A percentile compares a stretch with the other conserved stretches of the same genome.
These are phyloP conservation scores for Neolamprologus toae DNA, from an alignment of 2,113 vertebrate species.

Conservation along the genomic window DNA sequence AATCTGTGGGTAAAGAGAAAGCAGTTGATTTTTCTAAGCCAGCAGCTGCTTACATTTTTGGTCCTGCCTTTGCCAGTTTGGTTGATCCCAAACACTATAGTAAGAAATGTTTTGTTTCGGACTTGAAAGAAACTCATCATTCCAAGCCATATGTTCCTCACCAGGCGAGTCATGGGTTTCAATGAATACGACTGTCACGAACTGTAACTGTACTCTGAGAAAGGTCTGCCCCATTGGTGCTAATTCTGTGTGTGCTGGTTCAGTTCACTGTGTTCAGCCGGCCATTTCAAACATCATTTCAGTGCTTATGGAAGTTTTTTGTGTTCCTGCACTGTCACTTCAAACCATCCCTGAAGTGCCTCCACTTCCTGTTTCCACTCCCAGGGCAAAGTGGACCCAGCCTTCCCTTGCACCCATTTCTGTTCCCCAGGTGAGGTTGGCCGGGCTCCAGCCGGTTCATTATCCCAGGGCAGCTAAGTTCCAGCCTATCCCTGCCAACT, in stretches of 20 bases:
- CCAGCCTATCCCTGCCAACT: neutral
- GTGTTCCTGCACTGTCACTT: neutral
- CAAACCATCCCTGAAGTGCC: neutral
- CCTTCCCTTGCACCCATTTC: neutral
- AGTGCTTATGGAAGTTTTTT: neutral
- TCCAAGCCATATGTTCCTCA: neutral
- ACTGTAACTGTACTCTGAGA: neutral
- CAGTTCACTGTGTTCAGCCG: neutral
- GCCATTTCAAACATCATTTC: neutral
- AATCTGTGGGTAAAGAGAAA: neutral
- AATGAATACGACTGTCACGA: neutral
- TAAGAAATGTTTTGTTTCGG: neutral
- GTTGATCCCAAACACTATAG: neutral
- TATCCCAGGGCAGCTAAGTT: neutral
- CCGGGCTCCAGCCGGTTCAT: neutral
- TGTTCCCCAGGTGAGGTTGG: neutral
- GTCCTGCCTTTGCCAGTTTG: neutral
- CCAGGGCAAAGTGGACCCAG: neutral
- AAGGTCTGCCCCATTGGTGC: neutral
- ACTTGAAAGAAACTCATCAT: neutral
- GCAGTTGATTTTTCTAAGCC: neutral
- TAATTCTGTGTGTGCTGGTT: neutral
- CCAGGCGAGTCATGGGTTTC: neutral
- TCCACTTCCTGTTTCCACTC: neutral
- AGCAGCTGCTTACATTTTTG: neutral